Base-by-base conservation (phyloP, 2,113 vertebrate genomes). In the Clarias macrocephalus region DNA sequence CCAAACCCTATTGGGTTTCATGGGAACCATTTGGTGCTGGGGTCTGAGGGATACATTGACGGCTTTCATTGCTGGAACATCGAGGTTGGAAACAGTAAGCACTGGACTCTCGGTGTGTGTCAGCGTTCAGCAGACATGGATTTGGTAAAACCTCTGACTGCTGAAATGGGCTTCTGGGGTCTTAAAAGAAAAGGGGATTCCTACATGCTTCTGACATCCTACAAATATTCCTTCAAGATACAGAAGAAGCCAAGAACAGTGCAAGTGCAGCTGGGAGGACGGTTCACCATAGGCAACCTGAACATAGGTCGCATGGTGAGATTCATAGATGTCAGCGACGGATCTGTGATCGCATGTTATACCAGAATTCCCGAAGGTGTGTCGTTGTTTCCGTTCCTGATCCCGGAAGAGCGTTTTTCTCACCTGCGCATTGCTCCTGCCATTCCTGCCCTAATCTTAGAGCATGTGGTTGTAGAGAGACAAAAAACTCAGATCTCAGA, bases 21-120 rank as follows among this genome's bases (percentile, higher is more conserved):
- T 30, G 56, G 59, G n/a, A 83, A 54, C 66, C 30, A 1, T 5
- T 15, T 79, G 59, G 73, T 66, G 25, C 54, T 89, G 37, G 88
- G 85, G 10, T 86, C 57, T 30, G 82, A 73, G 18, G 88, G 85
- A 8, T 83, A 84, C 28, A 23, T 33, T 25, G 33, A 65, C 19
- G 84, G 57, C 0, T 6, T 42, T 18, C 72, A 90, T 37, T 76
- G 80, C 6, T 88, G 82, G 84, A 70, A 84, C 12, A 15, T 88
- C 28, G 87, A 94, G 88, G 89, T 93, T 63, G 88, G 90, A 37
- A 79, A 88, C 73, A 86, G 79, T 57, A 52, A 21, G 52, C 88
- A 88, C 57, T 94, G 92, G 92, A 91, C 80, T 1, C 28, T 91
- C 0, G 92, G 91, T 23, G 90, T 92, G 37, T 91, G 33, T 91